Conservation (phyloP, 1,140 invertebrate species). For the Acromyrmex echinatior region DNA sequence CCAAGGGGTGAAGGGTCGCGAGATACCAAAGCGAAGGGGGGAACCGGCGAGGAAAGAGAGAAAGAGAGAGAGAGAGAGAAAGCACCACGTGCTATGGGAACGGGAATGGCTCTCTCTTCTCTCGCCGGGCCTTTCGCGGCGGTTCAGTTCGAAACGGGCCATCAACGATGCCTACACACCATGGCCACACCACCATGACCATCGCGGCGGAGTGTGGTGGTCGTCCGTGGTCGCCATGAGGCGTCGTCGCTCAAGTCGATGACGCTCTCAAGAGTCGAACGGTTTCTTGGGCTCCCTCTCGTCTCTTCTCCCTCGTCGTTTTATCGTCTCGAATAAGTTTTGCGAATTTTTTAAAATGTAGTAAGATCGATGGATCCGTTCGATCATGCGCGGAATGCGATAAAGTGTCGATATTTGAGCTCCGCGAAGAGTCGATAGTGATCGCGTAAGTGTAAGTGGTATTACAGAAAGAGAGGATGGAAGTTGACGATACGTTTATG, state of each 20-base stretch:
- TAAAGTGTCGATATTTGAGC: slow-evolving; percentile 21
- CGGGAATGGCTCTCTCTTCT: slow-evolving; percentile 82
- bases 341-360: not conserved
- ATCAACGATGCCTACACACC: slow-evolving; percentile 84
- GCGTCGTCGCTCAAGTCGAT: slow-evolving; percentile 68
- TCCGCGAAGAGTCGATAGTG: slow-evolving; percentile 18
- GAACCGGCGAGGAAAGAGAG: slow-evolving; percentile 24
- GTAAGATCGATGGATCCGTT: slow-evolving; percentile 33
- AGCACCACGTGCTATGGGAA: slow-evolving; percentile 85
- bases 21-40: slow-evolving; percentile 36
- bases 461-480: not conserved
- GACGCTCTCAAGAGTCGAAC: slow-evolving; percentile 35
- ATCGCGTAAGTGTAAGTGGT: slow-evolving; percentile 26
- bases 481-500: slow-evolving; percentile 13
- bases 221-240: slow-evolving; percentile 69
- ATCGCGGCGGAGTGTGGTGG: slow-evolving; percentile 60
- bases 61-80: slow-evolving; percentile 68
- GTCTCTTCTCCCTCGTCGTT: not conserved
- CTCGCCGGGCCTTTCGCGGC: slow-evolving; percentile 72
- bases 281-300: slow-evolving; percentile 10
- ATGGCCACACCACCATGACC: slow-evolving; percentile 81
- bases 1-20: not conserved
- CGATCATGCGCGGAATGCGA: slow-evolving; percentile 26
- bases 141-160: slow-evolving; percentile 84
- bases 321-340: not conserved